A percentile compares a stretch with the other conserved stretches of the same genome.
These are phyloP conservation scores for Nomada flava DNA, from an alignment of 2,888 invertebrate genomes.

Conservation along the genomic window DNA sequence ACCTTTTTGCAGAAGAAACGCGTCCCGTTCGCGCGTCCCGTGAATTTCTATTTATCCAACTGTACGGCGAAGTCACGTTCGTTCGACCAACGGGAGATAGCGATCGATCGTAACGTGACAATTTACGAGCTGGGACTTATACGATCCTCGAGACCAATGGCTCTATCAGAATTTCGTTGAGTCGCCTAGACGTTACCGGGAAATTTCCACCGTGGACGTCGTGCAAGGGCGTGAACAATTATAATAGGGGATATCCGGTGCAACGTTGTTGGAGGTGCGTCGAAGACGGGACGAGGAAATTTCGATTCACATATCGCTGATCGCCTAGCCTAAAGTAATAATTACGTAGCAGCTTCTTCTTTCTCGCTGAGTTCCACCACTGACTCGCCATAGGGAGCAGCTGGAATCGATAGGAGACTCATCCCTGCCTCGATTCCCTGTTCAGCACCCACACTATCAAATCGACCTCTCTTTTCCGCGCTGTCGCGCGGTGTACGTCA, in stretches of 20 bases:
- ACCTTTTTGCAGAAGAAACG: slow-evolving; percentile 46
- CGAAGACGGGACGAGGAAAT: background rate
- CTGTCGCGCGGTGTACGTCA: slow-evolving; percentile 33
- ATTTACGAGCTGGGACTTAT: slow-evolving; percentile 25
- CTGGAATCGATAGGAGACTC: slow-evolving; percentile 71
- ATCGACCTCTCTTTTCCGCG: slow-evolving; percentile 24
- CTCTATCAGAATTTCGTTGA: slow-evolving; percentile 24
- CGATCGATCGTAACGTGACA: slow-evolving; percentile 39
- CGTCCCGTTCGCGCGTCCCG: slow-evolving; percentile 46
- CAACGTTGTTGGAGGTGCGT: slow-evolving; percentile 5
- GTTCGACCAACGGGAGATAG: background rate
- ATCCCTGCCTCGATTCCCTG: slow-evolving; percentile 8
- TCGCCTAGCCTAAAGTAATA: slow-evolving; percentile 22
- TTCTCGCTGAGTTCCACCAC: slow-evolving; percentile 13
- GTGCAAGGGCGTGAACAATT: slow-evolving; percentile 40
- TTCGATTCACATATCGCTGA: slow-evolving; percentile 1
- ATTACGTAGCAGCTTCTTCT: background rate
- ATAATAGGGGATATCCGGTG: slow-evolving; percentile 18
- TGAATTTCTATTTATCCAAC: slow-evolving; percentile 68
- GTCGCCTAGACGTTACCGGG: background rate
- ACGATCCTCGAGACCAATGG: background rate
- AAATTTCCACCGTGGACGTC: slow-evolving; percentile 32
- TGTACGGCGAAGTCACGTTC: slow-evolving; percentile 10
- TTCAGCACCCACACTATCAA: background rate
- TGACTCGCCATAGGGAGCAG: slow-evolving; percentile 56